phyloP scores from a whole-genome alignment of 1,140 invertebrate genomes.

The Nasonia vitripennis region DNA sequence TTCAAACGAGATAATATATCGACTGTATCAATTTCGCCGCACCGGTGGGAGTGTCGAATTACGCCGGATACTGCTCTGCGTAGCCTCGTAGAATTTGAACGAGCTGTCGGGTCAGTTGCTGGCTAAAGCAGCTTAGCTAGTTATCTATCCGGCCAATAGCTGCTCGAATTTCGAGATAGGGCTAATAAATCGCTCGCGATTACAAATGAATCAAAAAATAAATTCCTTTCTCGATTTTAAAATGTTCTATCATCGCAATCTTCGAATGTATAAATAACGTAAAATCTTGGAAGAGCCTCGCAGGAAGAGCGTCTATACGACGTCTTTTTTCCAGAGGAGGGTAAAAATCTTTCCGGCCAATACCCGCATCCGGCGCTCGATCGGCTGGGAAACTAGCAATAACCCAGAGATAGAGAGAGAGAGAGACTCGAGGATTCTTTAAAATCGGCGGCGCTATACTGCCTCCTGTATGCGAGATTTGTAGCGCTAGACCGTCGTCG shows the following conservation, averaged over 20 bases:
- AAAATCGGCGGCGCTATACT: slow-evolving; percentile 54
- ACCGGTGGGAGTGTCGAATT: not conserved
- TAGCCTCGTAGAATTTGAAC: slow-evolving; percentile 40
- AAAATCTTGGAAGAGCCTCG: not conserved
- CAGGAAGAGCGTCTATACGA: not conserved
- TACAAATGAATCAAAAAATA: too few species aligned
- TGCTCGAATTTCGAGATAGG: slow-evolving; percentile 20
- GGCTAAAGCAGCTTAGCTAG: slow-evolving; percentile 39
- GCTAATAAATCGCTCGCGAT: too few species aligned
- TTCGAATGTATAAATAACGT: slow-evolving; percentile 11
- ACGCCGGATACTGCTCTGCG: not conserved
- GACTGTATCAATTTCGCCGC: too few species aligned
- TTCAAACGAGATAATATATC: not conserved
- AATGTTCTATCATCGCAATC: too few species aligned
- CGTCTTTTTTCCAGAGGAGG: too few species aligned
- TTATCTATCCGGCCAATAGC: slow-evolving; percentile 37
- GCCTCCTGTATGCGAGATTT: slow-evolving; percentile 57
- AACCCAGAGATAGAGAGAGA: slow-evolving; percentile 42
- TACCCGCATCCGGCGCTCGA: slow-evolving; percentile 48
- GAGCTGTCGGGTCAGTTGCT: slow-evolving; percentile 23
- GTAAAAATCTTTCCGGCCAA: slow-evolving; percentile 46
- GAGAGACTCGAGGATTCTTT: slow-evolving; percentile 56
- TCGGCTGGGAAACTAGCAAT: slow-evolving; percentile 58
- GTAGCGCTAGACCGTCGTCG: slow-evolving; percentile 39
- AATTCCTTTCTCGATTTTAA: too few species aligned